Evolutionary conservation across 2,797 vertebrate species (phyloP).

Genomic region (Cirrhinus mrigala): DNA sequence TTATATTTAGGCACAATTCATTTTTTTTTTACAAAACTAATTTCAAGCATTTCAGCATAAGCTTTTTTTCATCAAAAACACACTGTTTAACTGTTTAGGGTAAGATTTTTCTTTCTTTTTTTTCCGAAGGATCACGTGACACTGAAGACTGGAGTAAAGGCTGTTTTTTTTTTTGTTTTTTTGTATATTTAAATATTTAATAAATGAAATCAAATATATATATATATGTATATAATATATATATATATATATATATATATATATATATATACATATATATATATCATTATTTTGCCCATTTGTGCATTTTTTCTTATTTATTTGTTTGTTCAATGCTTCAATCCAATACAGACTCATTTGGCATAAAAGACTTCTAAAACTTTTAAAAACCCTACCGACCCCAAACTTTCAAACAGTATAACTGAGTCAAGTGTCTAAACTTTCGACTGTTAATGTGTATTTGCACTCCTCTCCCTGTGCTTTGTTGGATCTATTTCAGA

Average conservation of each 20-base stretch:
- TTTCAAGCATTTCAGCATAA: not conserved
- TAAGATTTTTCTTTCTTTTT: not conserved
- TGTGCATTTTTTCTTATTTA: too few relatives aligned
- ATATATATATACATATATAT: too few relatives aligned
- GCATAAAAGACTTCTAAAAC: not conserved
- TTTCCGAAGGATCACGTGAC: too few relatives aligned
- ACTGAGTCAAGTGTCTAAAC: not conserved
- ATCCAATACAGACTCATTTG: not conserved
- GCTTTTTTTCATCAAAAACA: not conserved
- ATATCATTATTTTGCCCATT: too few relatives aligned
- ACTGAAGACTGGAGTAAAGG: too few relatives aligned
- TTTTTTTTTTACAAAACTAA: not conserved
- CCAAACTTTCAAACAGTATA: not conserved
- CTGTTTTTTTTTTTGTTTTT: too few relatives aligned
- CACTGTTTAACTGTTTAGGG: not conserved
- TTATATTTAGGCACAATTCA: not conserved
- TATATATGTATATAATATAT: too few relatives aligned
- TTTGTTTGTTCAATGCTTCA: too few relatives aligned
- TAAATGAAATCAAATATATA: too few relatives aligned
- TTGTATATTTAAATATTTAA: too few relatives aligned
- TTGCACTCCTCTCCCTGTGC: constrained; percentile 1
- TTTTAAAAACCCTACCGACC: not conserved
- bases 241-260: too few relatives aligned
- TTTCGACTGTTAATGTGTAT: not conserved
- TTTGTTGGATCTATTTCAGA: constrained; percentile 37